A percentile compares a stretch with the other conserved stretches of the same genome.
Evolutionary conservation across 2,797 vertebrate species (phyloP).

Genomic region (Hipposideros larvatus): DNA sequence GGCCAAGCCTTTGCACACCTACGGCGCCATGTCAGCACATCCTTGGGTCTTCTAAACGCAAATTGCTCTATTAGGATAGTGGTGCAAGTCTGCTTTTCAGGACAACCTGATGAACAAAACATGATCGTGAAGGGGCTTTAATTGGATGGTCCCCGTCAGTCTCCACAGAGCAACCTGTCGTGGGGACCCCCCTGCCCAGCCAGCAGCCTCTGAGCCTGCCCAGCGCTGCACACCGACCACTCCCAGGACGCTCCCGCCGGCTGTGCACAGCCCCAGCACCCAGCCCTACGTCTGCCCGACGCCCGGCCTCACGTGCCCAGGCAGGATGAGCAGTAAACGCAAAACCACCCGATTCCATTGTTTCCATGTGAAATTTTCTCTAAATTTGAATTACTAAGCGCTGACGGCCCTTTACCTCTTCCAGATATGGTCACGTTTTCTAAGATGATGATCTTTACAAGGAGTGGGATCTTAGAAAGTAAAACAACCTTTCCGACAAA

Average conservation of each 20-base stretch:
- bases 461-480: background rate
- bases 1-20: background rate
- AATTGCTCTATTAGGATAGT: background rate
- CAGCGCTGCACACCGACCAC: background rate
- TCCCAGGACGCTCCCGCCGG: background rate
- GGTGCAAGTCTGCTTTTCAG: background rate
- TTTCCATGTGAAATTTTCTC: too few relatives aligned
- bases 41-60: background rate
- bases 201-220: too few relatives aligned
- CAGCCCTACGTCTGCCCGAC: background rate
- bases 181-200: too few relatives aligned
- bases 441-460: background rate
- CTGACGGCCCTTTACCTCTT: background rate
- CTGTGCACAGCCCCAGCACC: background rate
- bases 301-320: background rate
- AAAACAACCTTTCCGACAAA: background rate
- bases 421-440: background rate
- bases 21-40: too few relatives aligned
- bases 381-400: background rate
- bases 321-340: background rate
- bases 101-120: background rate
- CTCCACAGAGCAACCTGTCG: background rate
- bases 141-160: background rate
- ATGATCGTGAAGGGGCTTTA: background rate
- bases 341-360: background rate